A percentile compares a stretch with the other conserved stretches of the same genome.
phyloP scores from a whole-genome alignment of 2,113 vertebrate species.

The Brienomyrus longianalis region DNA sequence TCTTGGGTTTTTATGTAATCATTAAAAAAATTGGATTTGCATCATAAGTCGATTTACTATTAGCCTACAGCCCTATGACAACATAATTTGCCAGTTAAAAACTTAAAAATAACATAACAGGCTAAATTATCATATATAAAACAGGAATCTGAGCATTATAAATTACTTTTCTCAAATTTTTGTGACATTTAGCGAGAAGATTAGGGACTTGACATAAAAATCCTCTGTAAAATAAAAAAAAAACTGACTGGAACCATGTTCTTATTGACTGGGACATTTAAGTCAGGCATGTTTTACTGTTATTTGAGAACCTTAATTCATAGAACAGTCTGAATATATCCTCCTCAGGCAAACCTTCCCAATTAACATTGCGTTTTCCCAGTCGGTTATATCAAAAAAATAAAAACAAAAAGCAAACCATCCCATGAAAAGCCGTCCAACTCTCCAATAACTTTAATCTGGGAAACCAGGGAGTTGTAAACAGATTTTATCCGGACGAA shows the following conservation, averaged over 20 bases:
- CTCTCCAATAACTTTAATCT: constrained; percentile 10
- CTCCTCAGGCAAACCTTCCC: not conserved
- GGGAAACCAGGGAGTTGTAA: constrained; percentile 10
- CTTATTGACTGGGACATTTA: not conserved
- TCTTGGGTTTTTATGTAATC: not conserved
- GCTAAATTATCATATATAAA: not conserved
- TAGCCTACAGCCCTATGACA: not conserved
- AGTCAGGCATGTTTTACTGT: not conserved
- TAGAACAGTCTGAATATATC: not conserved
- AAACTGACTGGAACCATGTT: not conserved
- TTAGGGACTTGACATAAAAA: not conserved
- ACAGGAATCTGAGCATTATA: not conserved
- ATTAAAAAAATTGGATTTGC: not conserved
- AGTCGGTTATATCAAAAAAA: not conserved
- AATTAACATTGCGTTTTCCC: not conserved
- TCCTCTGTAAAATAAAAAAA: not conserved
- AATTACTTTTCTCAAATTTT: not conserved
- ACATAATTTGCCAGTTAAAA: not conserved
- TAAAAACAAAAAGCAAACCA: not conserved
- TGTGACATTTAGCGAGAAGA: not conserved
- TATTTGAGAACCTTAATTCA: constrained; percentile 1
- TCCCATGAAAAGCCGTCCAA: not conserved
- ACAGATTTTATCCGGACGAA: constrained; percentile 18
- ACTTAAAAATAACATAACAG: not conserved
- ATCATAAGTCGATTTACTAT: not conserved